Evolutionary conservation across 1,140 invertebrate genomes (phyloP).

Genomic region (Coptotermes formosanus): DNA sequence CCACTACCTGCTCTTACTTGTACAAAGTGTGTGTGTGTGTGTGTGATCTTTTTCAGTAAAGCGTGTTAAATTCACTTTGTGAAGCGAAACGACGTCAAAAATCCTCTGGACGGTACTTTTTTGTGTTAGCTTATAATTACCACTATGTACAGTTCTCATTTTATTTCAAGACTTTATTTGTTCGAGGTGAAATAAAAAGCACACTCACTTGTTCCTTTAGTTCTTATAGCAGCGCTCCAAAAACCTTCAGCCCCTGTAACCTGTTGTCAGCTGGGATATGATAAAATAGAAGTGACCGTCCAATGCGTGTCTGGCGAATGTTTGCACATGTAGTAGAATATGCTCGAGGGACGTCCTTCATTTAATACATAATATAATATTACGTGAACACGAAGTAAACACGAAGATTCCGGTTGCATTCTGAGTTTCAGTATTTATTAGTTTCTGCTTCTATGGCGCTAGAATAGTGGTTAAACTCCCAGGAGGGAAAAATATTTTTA

Average conservation of each 20-base stretch:
- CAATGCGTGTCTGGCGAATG: neutral
- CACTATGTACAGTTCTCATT: neutral
- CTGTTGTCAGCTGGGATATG: neutral
- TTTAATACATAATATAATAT: neutral
- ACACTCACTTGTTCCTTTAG: no score
- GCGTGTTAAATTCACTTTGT: neutral
- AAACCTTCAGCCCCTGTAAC: no score
- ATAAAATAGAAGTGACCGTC: neutral
- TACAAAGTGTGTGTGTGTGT: neutral
- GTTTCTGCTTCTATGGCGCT: no score
- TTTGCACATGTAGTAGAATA: neutral
- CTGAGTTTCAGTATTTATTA: no score
- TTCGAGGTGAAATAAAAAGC: neutral
- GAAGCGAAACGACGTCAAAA: neutral
- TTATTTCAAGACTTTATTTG: neutral
- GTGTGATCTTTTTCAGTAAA: neutral
- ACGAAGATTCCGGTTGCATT: no score
- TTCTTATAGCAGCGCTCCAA: no score
- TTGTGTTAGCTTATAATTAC: neutral
- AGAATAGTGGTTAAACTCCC: no score
- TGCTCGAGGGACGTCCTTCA: neutral
- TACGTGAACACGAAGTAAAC: neutral
- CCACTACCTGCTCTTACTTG: neutral
- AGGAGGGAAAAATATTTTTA: no score
- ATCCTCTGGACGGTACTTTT: neutral